phyloP scores from a whole-genome alignment of 2,113 vertebrate genomes.

The Dicerorhinus sumatrensis region DNA sequence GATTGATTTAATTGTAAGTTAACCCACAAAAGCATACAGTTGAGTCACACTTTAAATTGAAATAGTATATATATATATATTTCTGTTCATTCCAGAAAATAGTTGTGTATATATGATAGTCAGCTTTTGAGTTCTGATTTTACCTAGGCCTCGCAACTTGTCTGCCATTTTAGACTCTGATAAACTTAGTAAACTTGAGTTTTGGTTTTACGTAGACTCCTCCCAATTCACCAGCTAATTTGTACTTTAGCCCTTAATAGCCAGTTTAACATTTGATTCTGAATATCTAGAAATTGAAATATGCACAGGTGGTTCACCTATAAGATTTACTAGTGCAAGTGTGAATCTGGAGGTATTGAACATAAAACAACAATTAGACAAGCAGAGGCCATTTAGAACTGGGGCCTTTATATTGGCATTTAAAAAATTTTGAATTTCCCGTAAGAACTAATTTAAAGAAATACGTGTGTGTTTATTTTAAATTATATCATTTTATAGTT shows the following conservation, averaged over 20 bases:
- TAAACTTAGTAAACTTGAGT: slow-evolving; percentile 39
- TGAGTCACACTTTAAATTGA: slow-evolving; percentile 54
- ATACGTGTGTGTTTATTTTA: slow-evolving; percentile 1
- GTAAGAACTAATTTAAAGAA: slow-evolving; percentile 38
- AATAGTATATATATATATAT: slow-evolving; percentile 7
- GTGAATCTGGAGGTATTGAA: slow-evolving; percentile 49
- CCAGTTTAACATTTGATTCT: slow-evolving; percentile 51
- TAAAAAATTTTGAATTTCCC: slow-evolving; percentile 50
- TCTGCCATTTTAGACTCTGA: slow-evolving; percentile 56
- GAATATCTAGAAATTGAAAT: slow-evolving; percentile 48
- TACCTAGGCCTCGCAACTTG: not conserved
- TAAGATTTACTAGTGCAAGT: slow-evolving; percentile 42
- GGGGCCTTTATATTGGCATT: not conserved
- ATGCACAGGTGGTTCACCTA: not conserved
- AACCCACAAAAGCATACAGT: not conserved
- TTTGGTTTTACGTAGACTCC: slow-evolving; percentile 45
- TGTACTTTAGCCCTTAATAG: slow-evolving; percentile 50
- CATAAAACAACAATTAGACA: slow-evolving; percentile 24
- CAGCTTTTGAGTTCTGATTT: slow-evolving; percentile 3
- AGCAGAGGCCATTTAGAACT: slow-evolving; percentile 13
- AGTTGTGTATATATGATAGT: not conserved
- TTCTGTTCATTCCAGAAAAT: slow-evolving; percentile 38
- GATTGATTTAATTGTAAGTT: slow-evolving; percentile 39
- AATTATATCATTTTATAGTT: not conserved
- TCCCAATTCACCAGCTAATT: slow-evolving; percentile 48